These are phyloP conservation scores for Heliconius ismenius DNA, from an alignment of 2,888 invertebrate genomes.

Conservation along the genomic window DNA sequence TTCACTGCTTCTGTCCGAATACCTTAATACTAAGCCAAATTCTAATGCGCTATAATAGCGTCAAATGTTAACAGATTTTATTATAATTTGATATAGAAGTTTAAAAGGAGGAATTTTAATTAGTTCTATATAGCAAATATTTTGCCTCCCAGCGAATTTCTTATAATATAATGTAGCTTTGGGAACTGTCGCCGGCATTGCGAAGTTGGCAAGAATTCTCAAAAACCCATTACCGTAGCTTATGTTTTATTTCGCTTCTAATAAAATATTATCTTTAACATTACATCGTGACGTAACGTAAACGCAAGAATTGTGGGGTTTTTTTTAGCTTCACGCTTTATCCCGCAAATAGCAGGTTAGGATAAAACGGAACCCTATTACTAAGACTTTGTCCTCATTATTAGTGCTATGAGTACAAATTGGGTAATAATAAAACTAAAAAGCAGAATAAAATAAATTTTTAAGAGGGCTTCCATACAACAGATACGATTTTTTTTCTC, in stretches of 20 bases:
- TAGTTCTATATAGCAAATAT: slow-evolving; percentile 19
- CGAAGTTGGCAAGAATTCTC: slow-evolving; percentile 16
- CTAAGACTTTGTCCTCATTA: too few species aligned
- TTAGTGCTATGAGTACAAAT: too few species aligned
- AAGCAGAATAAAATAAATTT: too few species aligned
- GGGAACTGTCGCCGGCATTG: background rate
- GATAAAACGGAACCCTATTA: too few species aligned
- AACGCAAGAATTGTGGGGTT: background rate
- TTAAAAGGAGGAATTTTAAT: slow-evolving; percentile 14
- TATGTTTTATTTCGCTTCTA: background rate
- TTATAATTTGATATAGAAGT: slow-evolving; percentile 1
- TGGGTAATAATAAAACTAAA: too few species aligned
- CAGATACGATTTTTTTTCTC: too few species aligned
- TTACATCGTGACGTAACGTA: background rate
- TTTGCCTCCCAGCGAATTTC: background rate
- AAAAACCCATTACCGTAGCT: slow-evolving; percentile 15
- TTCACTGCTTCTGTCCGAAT: too few species aligned
- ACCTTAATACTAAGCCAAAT: background rate
- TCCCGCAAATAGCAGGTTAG: background rate
- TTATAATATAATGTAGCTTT: slow-evolving; percentile 9
- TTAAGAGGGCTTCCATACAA: too few species aligned
- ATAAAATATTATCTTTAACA: background rate
- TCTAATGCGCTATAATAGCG: background rate
- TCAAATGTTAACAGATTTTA: background rate
- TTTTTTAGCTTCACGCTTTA: background rate